Conservation (phyloP, 2,797 vertebrate genomes). For the Scolopax rusticola region DNA sequence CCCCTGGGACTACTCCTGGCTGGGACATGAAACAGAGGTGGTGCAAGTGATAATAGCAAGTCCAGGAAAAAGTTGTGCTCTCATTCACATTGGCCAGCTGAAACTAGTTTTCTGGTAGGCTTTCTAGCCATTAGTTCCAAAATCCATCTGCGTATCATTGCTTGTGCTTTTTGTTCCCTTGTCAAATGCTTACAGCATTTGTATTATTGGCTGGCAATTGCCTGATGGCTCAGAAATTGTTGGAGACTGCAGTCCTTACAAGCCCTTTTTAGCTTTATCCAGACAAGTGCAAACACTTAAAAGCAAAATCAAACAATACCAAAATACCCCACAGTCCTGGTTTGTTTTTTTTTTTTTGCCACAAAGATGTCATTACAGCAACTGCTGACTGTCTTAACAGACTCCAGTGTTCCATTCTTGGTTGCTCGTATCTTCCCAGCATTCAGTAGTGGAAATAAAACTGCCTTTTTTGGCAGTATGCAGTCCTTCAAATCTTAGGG, state of each 20-base stretch:
- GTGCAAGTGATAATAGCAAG: background rate
- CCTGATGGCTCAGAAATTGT: constrained; percentile 37
- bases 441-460: constrained; percentile 47
- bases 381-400: constrained; percentile 36
- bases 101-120: constrained; percentile 18
- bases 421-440: constrained; percentile 31
- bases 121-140: constrained; percentile 11
- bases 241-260: background rate
- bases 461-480: constrained; percentile 60
- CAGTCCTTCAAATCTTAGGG: background rate
- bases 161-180: constrained; percentile 29
- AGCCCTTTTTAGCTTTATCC: constrained; percentile 38
- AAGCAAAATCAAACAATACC: constrained; percentile 53
- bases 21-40: background rate
- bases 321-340: constrained; percentile 35
- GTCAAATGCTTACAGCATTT: constrained; percentile 55
- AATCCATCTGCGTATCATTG: constrained; percentile 38
- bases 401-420: constrained; percentile 58
- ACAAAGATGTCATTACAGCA: constrained; percentile 17
- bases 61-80: constrained; percentile 12
- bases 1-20: background rate
- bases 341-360: background rate
- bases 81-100: background rate
- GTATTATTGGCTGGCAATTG: constrained; percentile 36
- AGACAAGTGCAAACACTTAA: constrained; percentile 54